phyloP scores from a whole-genome alignment of 1,140 invertebrate genomes.

The Temnothorax longispinosus region DNA sequence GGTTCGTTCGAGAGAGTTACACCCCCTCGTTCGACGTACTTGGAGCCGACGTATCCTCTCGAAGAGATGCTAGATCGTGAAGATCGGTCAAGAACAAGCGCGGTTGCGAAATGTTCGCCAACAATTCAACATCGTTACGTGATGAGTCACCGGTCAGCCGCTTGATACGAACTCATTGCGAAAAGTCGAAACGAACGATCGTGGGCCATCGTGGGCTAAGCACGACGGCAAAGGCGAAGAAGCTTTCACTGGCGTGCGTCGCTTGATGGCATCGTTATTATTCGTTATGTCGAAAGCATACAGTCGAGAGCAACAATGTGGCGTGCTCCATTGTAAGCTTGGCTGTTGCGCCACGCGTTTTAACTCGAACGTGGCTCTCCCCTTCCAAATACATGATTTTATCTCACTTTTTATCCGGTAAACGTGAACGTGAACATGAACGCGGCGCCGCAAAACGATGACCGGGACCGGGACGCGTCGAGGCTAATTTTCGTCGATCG shows the following conservation, averaged over 20 bases:
- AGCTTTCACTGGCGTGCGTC: not conserved
- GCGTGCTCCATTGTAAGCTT: not conserved
- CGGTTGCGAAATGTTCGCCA: not conserved
- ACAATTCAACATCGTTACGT: not conserved
- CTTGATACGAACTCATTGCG: not conserved
- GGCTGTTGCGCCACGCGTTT: not conserved
- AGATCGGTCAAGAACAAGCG: not conserved
- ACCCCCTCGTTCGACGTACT: not conserved
- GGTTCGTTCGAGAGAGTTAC: not conserved
- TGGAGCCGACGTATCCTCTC: not conserved
- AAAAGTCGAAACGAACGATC: not conserved
- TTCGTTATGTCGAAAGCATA: not conserved
- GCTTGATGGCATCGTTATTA: not conserved
- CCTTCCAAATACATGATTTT: not conserved
- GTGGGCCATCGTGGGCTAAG: no score
- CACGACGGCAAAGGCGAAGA: not conserved
- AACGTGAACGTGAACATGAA: no score
- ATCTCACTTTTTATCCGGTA: not conserved
- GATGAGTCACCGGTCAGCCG: constrained; percentile 13
- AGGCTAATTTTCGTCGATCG: not conserved
- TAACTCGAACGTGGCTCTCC: not conserved
- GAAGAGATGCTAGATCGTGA: not conserved
- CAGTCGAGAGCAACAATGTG: not conserved
- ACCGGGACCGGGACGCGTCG: no score
- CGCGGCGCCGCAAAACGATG: no score